Evolutionary conservation across 2,797 vertebrate species (phyloP).

Genomic region (Danio albolineatus): DNA sequence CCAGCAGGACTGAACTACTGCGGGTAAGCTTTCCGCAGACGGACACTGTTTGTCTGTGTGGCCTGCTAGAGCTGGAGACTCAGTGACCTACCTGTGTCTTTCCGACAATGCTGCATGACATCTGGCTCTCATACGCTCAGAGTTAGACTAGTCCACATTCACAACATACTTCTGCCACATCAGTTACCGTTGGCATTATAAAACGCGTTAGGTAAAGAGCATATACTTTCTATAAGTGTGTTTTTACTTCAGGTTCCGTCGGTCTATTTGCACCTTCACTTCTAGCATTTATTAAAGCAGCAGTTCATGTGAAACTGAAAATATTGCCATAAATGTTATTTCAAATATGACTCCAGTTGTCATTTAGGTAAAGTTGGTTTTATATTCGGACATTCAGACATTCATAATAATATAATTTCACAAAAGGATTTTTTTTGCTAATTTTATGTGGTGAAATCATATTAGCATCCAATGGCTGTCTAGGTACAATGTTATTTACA

Average conservation of each 20-base stretch:
- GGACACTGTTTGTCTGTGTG: constrained; percentile 59
- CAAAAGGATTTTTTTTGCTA: no score
- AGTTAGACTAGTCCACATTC: neutral
- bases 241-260: neutral
- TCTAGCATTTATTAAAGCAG: neutral
- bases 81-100: constrained; percentile 81
- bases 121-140: neutral
- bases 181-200: neutral
- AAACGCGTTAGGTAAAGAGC: neutral
- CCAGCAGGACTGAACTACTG: constrained; percentile 67
- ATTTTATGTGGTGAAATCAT: no score
- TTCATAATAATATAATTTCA: no score
- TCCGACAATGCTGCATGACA: constrained; percentile 58
- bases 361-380: no score
- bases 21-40: constrained; percentile 71
- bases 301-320: neutral
- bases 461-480: no score
- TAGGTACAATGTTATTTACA: no score
- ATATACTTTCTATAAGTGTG: no score
- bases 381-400: no score
- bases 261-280: neutral
- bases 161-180: neutral
- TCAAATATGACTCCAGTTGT: neutral
- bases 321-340: no score
- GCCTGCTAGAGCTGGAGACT: constrained; percentile 67